Conservation (phyloP, 1,140 invertebrate species). For the Atopsyche davidsoni region DNA sequence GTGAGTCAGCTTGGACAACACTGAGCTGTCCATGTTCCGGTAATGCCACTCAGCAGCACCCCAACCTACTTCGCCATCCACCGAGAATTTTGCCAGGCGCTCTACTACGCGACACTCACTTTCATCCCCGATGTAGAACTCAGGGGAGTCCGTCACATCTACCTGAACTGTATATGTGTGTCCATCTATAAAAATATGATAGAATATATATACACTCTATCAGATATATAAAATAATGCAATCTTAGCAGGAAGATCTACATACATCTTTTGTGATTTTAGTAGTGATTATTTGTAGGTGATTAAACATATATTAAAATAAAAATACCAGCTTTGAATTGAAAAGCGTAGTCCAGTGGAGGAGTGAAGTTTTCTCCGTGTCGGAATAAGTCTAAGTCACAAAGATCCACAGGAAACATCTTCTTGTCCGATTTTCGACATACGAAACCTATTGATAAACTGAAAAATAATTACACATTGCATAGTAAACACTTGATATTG, state of each 20-base stretch:
- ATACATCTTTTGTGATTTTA: neutral
- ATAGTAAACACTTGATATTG: no score
- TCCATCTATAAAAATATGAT: slow-evolving; percentile 41
- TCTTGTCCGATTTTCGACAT: slow-evolving; percentile 50
- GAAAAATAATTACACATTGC: slow-evolving; percentile 31
- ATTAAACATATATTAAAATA: slow-evolving; percentile 4
- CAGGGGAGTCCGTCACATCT: slow-evolving; percentile 50
- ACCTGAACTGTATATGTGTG: slow-evolving; percentile 48
- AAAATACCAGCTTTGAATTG: slow-evolving; percentile 52
- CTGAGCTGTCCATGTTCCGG: slow-evolving; percentile 41
- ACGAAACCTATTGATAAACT: slow-evolving; percentile 64
- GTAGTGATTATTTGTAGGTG: neutral
- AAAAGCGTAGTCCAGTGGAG: slow-evolving; percentile 58
- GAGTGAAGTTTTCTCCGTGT: slow-evolving; percentile 56
- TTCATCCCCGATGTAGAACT: slow-evolving; percentile 61
- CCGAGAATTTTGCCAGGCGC: slow-evolving; percentile 50
- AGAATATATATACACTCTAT: no score
- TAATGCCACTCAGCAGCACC: slow-evolving; percentile 66
- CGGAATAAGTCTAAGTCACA: slow-evolving; percentile 56
- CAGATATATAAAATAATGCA: slow-evolving; percentile 15
- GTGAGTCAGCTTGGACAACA: no score
- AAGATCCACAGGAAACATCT: slow-evolving; percentile 48
- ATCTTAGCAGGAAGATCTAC: neutral
- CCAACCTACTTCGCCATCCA: slow-evolving; percentile 60
- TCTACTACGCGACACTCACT: slow-evolving; percentile 62